Base-by-base conservation (phyloP, 2,888 invertebrate species). In the Nomada ruficornis region DNA sequence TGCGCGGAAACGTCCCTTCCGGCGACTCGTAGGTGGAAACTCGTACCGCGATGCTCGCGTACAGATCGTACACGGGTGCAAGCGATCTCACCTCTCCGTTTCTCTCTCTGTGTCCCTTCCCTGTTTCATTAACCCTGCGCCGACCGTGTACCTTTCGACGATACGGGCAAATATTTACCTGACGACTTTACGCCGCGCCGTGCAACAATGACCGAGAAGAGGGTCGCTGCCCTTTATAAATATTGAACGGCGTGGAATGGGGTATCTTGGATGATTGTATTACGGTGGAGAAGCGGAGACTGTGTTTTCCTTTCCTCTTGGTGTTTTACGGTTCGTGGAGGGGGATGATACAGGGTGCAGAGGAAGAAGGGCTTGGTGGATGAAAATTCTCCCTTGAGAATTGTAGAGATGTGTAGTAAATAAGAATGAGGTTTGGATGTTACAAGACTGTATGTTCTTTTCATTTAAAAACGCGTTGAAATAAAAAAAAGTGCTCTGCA, bases 11-110 rank as follows among this genome's bases (percentile, higher is more conserved):
- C 86, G 90, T 91, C 90, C 90, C 91, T 88, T 77, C 80, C 83
- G 86, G 91, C 89, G 83, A 80, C 82, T 87, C 78, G 89, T 87
- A 90, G 88, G 87, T 88, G 89, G 89, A 90, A 90, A 89, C 85
- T 85, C 78, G 76, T 70, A 77, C 78, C 84, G 78, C 73, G 84
- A 74, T 78, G 81, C 60, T 69, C 77, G 54, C 79, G 69, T 42
- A 70, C 79, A 55, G 73, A 71, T 83, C 79, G 79, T 82, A 74
- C 82, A 72, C 85, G 78, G 78, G 85, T 83, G 86, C 89, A 88
- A 86, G 83, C 84, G 83, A 82, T 54, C 70, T 44, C 65, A 62
- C 52, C 52, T 60, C 65, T 72, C 59, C 42, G 18, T 50, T 67
- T 54, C 50, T 47, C 10, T 59, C 63, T 29, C 52, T 18, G 9